A percentile compares a stretch with the other conserved stretches of the same genome.
phyloP scores from a whole-genome alignment of 1,140 invertebrate species.

The Drosophila nannoptera region DNA sequence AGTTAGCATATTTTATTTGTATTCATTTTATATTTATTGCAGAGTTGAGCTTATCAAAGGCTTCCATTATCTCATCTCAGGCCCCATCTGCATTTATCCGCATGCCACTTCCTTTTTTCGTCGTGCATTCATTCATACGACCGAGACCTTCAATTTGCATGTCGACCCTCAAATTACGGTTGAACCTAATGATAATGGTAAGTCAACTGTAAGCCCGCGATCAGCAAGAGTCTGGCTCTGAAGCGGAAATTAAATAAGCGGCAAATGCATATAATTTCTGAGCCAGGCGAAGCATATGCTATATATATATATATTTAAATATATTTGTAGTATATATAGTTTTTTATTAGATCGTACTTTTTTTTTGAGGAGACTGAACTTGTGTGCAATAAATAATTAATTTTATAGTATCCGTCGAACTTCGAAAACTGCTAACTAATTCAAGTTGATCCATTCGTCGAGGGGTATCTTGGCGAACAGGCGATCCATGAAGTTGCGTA shows the following conservation, averaged over 20 bases:
- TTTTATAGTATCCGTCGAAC: slow-evolving; percentile 17
- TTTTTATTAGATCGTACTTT: slow-evolving; percentile 42
- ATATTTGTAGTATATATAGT: slow-evolving; percentile 11
- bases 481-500: slow-evolving; percentile 86
- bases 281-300: not conserved
- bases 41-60: too few species aligned
- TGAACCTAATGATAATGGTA: slow-evolving; percentile 53
- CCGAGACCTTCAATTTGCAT: slow-evolving; percentile 39
- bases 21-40: too few species aligned
- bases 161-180: slow-evolving; percentile 31
- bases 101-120: slow-evolving; percentile 13
- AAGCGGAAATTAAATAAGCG: slow-evolving; percentile 23
- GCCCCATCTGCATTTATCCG: too few species aligned
- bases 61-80: too few species aligned
- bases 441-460: slow-evolving; percentile 83
- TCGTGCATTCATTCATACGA: slow-evolving; percentile 32
- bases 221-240: slow-evolving; percentile 13
- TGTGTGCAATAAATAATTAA: slow-evolving; percentile 67
- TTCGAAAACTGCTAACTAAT: slow-evolving; percentile 39
- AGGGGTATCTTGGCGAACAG: slow-evolving; percentile 88
- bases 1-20: too few species aligned
- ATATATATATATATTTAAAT: too few species aligned
- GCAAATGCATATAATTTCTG: slow-evolving; percentile 7
- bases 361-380: slow-evolving; percentile 12
- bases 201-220: slow-evolving; percentile 30